Percentiles rank a stretch among this genome's conserved stretches.
These are phyloP conservation scores for Agrochola lota DNA, from an alignment of 2,888 invertebrate species.

Conservation along the genomic window DNA sequence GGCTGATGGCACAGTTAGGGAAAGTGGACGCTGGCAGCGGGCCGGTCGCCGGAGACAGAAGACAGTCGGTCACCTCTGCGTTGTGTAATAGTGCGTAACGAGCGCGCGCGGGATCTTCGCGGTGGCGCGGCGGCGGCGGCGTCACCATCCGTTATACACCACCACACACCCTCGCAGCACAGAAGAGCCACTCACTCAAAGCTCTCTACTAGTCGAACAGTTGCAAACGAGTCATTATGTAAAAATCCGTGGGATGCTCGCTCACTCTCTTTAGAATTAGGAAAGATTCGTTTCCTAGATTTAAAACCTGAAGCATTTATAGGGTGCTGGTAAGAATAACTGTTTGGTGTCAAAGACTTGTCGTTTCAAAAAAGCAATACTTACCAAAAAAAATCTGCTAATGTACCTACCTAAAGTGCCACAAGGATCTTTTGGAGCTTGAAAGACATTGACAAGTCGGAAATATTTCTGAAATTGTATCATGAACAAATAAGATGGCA, in stretches of 20 bases:
- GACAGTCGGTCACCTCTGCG: constrained; percentile 47
- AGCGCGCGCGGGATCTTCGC: constrained; percentile 19
- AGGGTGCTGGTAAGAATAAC: background rate
- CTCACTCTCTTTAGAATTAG: background rate
- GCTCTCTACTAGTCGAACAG: background rate
- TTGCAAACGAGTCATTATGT: background rate
- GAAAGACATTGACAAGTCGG: too few relatives aligned
- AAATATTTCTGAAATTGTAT: too few relatives aligned
- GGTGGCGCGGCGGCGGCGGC: background rate
- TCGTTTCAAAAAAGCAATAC: too few relatives aligned
- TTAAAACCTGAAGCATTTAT: background rate
- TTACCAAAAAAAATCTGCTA: too few relatives aligned
- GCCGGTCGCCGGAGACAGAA: constrained; percentile 9
- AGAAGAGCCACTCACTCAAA: constrained; percentile 27
- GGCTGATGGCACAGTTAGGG: constrained; percentile 3
- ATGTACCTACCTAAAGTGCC: too few relatives aligned
- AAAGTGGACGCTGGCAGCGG: constrained; percentile 34
- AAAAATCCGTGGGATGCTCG: background rate
- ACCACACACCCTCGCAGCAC: background rate
- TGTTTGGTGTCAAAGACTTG: background rate
- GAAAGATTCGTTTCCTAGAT: background rate
- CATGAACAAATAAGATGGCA: too few relatives aligned
- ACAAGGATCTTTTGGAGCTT: too few relatives aligned
- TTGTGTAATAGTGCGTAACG: constrained; percentile 37
- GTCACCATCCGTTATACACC: constrained; percentile 44